Conservation (phyloP, 2,797 vertebrate genomes). For the Spheniscus humboldti region DNA sequence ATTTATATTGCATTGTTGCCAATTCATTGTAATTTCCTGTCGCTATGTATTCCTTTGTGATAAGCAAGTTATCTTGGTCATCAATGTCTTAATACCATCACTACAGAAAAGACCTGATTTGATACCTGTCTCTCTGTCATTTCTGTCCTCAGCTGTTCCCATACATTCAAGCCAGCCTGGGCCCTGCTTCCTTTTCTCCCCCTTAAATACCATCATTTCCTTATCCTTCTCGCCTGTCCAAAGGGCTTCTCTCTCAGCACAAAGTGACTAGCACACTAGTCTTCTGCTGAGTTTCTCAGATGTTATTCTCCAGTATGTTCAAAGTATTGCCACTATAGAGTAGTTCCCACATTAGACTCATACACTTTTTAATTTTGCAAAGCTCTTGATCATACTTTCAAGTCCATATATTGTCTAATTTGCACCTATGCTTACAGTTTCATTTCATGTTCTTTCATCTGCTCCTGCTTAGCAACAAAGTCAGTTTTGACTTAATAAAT, state of each 20-base stretch:
- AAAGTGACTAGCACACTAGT: background rate
- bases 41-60: background rate
- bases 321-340: background rate
- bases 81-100: background rate
- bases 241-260: background rate
- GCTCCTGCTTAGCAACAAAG: background rate
- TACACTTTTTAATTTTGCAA: background rate
- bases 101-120: background rate
- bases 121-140: background rate
- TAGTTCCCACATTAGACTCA: background rate
- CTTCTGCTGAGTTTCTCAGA: background rate
- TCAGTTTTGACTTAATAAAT: background rate
- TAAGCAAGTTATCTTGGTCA: background rate
- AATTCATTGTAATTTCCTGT: background rate
- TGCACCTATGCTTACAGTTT: background rate
- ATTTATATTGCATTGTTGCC: background rate
- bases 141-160: background rate
- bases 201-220: background rate
- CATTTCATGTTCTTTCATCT: background rate
- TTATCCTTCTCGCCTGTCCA: background rate
- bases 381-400: background rate
- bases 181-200: background rate
- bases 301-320: background rate
- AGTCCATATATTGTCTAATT: background rate
- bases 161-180: background rate